These are phyloP conservation scores for Aphis gossypii DNA, from an alignment of 1,140 invertebrate species.

Conservation along the genomic window DNA sequence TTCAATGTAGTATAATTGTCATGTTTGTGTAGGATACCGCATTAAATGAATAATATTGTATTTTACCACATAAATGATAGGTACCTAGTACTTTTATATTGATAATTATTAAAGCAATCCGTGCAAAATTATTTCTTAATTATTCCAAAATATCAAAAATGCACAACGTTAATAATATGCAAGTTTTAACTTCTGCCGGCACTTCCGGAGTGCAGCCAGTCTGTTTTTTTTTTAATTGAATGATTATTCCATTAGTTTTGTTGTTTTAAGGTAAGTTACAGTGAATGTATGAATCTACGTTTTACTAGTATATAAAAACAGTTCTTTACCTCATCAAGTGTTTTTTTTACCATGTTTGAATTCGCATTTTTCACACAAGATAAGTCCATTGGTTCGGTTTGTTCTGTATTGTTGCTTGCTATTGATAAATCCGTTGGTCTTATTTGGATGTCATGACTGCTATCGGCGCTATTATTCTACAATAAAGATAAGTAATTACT, in stretches of 20 bases:
- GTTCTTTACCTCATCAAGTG: background rate
- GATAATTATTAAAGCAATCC: too few relatives aligned
- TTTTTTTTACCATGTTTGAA: background rate
- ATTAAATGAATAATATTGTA: too few relatives aligned
- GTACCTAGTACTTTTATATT: too few relatives aligned
- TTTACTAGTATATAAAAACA: background rate
- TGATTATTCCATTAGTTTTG: background rate
- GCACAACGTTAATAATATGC: too few relatives aligned
- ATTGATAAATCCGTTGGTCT: background rate
- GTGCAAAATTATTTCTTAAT: too few relatives aligned
- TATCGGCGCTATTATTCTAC: background rate
- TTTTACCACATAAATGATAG: too few relatives aligned
- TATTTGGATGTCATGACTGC: background rate
- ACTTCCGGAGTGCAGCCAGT: too few relatives aligned
- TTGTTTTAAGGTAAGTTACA: background rate
- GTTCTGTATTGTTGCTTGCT: background rate
- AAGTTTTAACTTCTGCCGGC: too few relatives aligned
- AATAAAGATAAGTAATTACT: background rate
- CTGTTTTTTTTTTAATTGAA: background rate
- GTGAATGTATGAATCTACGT: background rate
- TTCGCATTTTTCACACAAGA: background rate
- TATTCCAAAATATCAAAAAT: too few relatives aligned
- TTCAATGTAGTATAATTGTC: too few relatives aligned
- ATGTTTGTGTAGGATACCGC: too few relatives aligned
- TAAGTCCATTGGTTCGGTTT: conserved; percentile 34